Conservation (phyloP, 2,797 vertebrate genomes). For the Gymnoscopelus microlampas region DNA sequence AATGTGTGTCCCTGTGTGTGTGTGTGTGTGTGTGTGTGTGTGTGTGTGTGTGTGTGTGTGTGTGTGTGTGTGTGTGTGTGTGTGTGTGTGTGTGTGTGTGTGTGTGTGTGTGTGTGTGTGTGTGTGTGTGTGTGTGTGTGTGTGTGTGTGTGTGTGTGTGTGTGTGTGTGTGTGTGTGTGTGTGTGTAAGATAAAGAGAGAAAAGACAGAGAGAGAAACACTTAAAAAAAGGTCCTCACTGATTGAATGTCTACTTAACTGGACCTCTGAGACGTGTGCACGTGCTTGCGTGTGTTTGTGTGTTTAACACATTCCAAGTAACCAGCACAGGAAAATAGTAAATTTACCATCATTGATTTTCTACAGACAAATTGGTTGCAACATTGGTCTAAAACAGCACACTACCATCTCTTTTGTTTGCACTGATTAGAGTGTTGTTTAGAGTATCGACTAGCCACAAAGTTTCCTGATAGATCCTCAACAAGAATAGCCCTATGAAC, state of each 20-base stretch:
- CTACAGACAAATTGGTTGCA: slow-evolving; percentile 50
- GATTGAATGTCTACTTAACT: slow-evolving; percentile 72
- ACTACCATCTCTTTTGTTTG: slow-evolving; percentile 49
- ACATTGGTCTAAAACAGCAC: slow-evolving; percentile 38
- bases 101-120: slow-evolving; percentile 22
- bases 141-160: slow-evolving; percentile 25
- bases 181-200: slow-evolving; percentile 2
- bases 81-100: slow-evolving; percentile 25
- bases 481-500: slow-evolving; percentile 30
- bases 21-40: slow-evolving; percentile 12
- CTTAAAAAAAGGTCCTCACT: slow-evolving; percentile 67
- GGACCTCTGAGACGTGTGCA: slow-evolving; percentile 44
- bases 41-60: slow-evolving; percentile 26
- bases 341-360: slow-evolving; percentile 64
- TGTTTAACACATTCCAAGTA: slow-evolving; percentile 34
- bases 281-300: neutral
- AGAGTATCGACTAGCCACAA: slow-evolving; percentile 34
- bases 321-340: slow-evolving; percentile 40
- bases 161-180: slow-evolving; percentile 25
- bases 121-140: neutral
- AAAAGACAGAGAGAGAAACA: slow-evolving; percentile 7
- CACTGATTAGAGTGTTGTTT: slow-evolving; percentile 57
- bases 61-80: slow-evolving; percentile 27
- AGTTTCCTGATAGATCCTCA: slow-evolving; percentile 12
- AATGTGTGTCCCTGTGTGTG: neutral